phyloP scores from a whole-genome alignment of 2,113 vertebrate species.

The Centropus unirufus region DNA sequence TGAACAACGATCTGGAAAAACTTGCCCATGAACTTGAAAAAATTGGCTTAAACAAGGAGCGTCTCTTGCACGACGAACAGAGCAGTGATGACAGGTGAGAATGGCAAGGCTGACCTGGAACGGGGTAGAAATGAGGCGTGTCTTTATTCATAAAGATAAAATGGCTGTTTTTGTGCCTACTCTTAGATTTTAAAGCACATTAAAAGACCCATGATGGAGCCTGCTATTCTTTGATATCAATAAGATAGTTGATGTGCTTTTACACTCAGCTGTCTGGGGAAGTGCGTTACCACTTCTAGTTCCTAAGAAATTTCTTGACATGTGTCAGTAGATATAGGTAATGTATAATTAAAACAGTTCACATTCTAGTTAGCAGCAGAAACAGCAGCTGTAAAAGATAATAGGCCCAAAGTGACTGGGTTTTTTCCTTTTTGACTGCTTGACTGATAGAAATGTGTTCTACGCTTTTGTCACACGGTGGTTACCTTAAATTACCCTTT shows the following conservation, averaged over 20 bases:
- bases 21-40: conserved; percentile 97
- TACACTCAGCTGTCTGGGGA: not conserved
- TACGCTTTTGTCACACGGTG: not conserved
- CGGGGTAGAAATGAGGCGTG: not conserved
- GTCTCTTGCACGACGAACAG: conserved; percentile 92
- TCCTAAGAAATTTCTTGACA: not conserved
- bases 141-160: not conserved
- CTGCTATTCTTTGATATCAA: not conserved
- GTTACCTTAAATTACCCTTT: not conserved
- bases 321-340: not conserved
- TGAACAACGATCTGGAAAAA: conserved; percentile 96
- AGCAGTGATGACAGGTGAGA: conserved; percentile 91
- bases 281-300: not conserved
- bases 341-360: not conserved
- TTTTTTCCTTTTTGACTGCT: not conserved
- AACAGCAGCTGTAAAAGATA: not conserved
- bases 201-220: not conserved
- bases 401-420: not conserved
- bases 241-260: not conserved
- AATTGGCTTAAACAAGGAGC: conserved; percentile 96
- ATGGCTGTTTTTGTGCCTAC: not conserved
- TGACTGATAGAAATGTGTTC: not conserved
- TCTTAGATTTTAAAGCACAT: not conserved
- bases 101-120: not conserved
- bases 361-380: not conserved